Conservation (phyloP, 2,797 vertebrate genomes). For the Coranthus polyacanthus region DNA sequence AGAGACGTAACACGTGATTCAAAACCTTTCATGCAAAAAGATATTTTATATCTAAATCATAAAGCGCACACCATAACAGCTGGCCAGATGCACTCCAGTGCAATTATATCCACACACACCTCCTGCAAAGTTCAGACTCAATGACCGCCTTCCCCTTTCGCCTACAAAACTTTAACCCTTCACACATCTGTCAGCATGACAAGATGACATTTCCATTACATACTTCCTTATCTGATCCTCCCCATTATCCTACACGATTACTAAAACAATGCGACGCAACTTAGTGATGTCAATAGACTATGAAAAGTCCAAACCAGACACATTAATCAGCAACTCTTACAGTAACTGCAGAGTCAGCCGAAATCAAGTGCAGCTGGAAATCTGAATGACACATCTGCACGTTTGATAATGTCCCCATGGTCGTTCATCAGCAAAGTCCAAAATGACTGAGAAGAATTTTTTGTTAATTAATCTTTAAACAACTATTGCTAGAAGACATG, state of each 20-base stretch:
- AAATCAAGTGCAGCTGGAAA: constrained; percentile 18
- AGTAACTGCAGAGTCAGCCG: constrained; percentile 43
- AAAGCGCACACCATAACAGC: constrained; percentile 13
- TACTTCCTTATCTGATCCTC: constrained; percentile 3
- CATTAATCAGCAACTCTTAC: constrained; percentile 1
- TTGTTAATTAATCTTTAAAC: background rate
- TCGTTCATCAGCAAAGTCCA: background rate
- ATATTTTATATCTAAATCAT: constrained; percentile 37
- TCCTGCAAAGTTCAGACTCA: constrained; percentile 35
- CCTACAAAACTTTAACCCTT: constrained; percentile 4
- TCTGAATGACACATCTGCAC: background rate
- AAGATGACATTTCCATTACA: constrained; percentile 1
- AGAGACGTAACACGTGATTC: constrained; percentile 16
- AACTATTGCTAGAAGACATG: too few species aligned
- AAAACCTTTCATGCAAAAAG: constrained; percentile 24
- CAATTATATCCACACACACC: constrained; percentile 14
- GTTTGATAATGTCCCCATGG: background rate
- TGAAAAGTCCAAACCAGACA: background rate
- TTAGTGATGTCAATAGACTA: constrained; percentile 5
- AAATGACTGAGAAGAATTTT: background rate
- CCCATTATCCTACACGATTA: constrained; percentile 1
- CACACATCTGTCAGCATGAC: background rate
- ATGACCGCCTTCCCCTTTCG: constrained; percentile 37
- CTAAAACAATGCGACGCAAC: background rate
- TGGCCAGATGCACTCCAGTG: constrained; percentile 27